phyloP scores from a whole-genome alignment of 1,140 invertebrate genomes.

The Camponotus pennsylvanicus region DNA sequence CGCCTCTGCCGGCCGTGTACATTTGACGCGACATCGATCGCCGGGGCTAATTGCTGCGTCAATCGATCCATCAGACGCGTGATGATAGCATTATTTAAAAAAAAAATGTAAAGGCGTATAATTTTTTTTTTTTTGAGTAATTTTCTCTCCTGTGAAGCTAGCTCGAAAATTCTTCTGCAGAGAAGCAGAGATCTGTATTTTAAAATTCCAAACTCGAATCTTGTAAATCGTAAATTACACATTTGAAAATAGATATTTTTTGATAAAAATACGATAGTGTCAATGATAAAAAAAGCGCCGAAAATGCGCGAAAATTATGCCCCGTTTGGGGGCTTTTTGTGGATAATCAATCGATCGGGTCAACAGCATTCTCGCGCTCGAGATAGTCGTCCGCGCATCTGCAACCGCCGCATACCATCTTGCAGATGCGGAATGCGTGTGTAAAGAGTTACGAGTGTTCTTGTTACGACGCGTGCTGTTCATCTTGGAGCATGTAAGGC shows the following conservation, averaged over 20 bases:
- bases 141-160: too few relatives aligned
- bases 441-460: slow-evolving; percentile 66
- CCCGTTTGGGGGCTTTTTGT: not conserved
- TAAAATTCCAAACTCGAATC: not conserved
- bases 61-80: slow-evolving; percentile 44
- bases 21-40: slow-evolving; percentile 44
- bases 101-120: not conserved
- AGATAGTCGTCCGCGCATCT: slow-evolving; percentile 60
- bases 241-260: not conserved
- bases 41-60: slow-evolving; percentile 43
- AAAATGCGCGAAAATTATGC: not conserved
- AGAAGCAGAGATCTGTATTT: not conserved
- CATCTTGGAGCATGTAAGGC: slow-evolving; percentile 67
- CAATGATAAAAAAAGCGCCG: not conserved
- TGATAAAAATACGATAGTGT: not conserved
- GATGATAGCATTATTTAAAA: slow-evolving; percentile 1
- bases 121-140: too few relatives aligned
- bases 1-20: not conserved
- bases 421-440: slow-evolving; percentile 72
- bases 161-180: not conserved
- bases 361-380: slow-evolving; percentile 38
- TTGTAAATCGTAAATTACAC: not conserved
- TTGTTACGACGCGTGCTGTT: slow-evolving; percentile 58
- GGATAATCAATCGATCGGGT: slow-evolving; percentile 5
- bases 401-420: slow-evolving; percentile 66